Conservation (phyloP, 2,888 invertebrate genomes). For the Chirona hameri region DNA sequence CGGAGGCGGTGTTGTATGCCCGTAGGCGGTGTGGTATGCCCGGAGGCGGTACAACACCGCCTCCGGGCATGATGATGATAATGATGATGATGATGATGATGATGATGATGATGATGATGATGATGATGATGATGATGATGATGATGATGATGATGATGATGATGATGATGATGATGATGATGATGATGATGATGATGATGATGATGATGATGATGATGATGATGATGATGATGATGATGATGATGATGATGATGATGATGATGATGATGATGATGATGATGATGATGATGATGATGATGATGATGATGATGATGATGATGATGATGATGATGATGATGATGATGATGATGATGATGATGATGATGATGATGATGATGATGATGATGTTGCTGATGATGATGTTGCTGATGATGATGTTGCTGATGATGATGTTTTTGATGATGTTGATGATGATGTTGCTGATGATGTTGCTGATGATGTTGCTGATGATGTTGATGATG, state of each 20-base stretch:
- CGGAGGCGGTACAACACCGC: too few species aligned
- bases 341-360: slow-evolving; percentile 40
- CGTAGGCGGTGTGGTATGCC: too few species aligned
- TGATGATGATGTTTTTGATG: too few species aligned
- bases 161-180: slow-evolving; percentile 22
- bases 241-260: slow-evolving; percentile 39
- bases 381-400: too few species aligned
- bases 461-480: too few species aligned
- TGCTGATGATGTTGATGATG: too few species aligned
- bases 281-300: slow-evolving; percentile 40
- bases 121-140: slow-evolving; percentile 22
- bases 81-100: slow-evolving; percentile 44
- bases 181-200: slow-evolving; percentile 12
- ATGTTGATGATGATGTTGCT: too few species aligned
- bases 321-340: slow-evolving; percentile 40
- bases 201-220: slow-evolving; percentile 38
- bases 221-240: slow-evolving; percentile 38
- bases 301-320: slow-evolving; percentile 40
- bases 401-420: too few species aligned
- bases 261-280: slow-evolving; percentile 39
- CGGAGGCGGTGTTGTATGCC: too few species aligned
- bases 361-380: too few species aligned
- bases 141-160: slow-evolving; percentile 22
- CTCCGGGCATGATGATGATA: slow-evolving; percentile 36
- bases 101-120: slow-evolving; percentile 22